Conservation (phyloP, 2,797 vertebrate species). For the Gobionotothen gibberifrons region DNA sequence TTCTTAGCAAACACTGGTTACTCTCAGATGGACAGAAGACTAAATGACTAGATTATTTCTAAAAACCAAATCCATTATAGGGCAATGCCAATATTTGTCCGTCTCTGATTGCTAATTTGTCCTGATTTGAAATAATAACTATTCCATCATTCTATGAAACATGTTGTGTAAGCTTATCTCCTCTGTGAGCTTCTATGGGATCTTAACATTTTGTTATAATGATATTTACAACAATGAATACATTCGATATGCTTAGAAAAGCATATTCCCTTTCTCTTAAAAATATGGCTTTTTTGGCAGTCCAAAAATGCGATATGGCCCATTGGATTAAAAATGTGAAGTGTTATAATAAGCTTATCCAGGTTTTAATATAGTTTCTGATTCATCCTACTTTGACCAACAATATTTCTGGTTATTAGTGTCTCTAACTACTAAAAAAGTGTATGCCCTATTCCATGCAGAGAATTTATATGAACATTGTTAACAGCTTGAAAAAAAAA, state of each 20-base stretch:
- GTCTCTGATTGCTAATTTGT: conserved; percentile 38
- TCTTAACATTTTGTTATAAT: conserved; percentile 16
- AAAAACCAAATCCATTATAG: conserved; percentile 28
- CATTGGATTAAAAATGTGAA: conserved; percentile 15
- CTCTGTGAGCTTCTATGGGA: conserved; percentile 2
- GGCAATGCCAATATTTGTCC: conserved; percentile 40
- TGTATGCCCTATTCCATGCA: conserved; percentile 26
- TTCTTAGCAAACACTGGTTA: conserved; percentile 42
- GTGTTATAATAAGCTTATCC: conserved; percentile 24
- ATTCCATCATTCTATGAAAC: conserved; percentile 13
- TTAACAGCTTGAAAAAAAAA: background rate
- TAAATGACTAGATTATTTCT: conserved; percentile 27
- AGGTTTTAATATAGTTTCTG: conserved; percentile 11
- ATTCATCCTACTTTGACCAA: conserved; percentile 27
- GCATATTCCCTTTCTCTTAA: background rate
- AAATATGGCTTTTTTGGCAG: conserved; percentile 13
- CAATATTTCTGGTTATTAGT: conserved; percentile 25
- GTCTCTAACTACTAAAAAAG: conserved; percentile 35
- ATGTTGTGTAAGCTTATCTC: conserved; percentile 33
- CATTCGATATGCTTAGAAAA: conserved; percentile 5
- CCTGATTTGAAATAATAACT: conserved; percentile 14
- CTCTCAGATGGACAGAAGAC: conserved; percentile 28
- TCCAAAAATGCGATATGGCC: conserved; percentile 1
- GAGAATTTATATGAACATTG: no score
- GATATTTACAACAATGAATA: conserved; percentile 17